phyloP scores from a whole-genome alignment of 2,888 invertebrate genomes.

The Macrosiphum euphorbiae region DNA sequence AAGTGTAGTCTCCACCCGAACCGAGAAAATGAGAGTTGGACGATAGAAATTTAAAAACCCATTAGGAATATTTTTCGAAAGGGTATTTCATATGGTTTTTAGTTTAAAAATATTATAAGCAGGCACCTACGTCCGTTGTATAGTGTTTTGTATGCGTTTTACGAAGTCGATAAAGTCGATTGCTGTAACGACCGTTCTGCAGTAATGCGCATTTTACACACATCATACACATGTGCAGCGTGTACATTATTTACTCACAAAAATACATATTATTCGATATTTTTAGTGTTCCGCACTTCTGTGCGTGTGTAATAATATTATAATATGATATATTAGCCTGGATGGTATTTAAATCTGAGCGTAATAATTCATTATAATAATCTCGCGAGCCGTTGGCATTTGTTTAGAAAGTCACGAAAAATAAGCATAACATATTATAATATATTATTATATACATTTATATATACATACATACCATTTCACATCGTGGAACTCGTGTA shows the following conservation, averaged over 20 bases:
- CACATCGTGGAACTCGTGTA: not conserved
- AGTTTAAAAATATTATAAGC: too few relatives aligned
- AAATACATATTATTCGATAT: not conserved
- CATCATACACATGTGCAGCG: not conserved
- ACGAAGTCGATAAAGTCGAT: not conserved
- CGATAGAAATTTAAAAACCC: not conserved
- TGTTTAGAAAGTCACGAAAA: slow-evolving; percentile 11
- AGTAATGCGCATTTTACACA: not conserved
- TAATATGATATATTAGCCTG: not conserved
- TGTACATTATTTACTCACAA: not conserved
- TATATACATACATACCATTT: not conserved
- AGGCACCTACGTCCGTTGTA: too few relatives aligned
- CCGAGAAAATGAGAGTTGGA: not conserved
- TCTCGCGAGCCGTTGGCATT: not conserved
- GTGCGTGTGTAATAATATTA: not conserved
- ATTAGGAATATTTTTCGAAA: not conserved
- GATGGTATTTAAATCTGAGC: not conserved
- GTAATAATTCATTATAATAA: not conserved
- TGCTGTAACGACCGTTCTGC: not conserved
- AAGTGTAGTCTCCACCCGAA: not conserved
- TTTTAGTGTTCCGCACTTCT: not conserved
- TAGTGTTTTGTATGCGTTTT: not conserved
- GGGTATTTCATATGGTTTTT: not conserved
- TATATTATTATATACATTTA: not conserved
- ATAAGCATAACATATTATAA: too few relatives aligned